Percentiles rank a stretch among this genome's conserved stretches.
These are phyloP conservation scores for Cheilosia variabilis DNA, from an alignment of 2,888 invertebrate genomes.

Conservation along the genomic window DNA sequence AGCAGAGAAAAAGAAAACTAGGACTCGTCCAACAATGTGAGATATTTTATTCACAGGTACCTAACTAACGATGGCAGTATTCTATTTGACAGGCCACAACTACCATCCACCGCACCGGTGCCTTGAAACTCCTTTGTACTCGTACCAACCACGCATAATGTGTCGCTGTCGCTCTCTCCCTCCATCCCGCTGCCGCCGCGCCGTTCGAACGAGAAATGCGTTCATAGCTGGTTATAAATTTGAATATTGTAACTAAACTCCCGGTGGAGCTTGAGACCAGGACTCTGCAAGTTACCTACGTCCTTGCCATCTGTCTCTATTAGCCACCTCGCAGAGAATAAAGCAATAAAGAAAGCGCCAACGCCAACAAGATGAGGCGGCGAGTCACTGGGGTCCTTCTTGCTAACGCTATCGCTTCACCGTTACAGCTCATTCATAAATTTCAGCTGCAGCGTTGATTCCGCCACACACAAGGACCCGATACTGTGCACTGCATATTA, in stretches of 20 bases:
- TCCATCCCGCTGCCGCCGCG: not conserved
- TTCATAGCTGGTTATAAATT: constrained; percentile 69
- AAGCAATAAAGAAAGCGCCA: constrained; percentile 53
- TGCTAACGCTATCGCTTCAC: constrained; percentile 14
- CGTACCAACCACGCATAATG: constrained; percentile 67
- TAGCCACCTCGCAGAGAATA: constrained; percentile 65
- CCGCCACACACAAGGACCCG: constrained; percentile 51
- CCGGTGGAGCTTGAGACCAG: constrained; percentile 28
- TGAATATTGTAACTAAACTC: constrained; percentile 69
- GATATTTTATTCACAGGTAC: constrained; percentile 73
- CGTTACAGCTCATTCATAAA: constrained; percentile 71
- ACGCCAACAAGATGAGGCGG: constrained; percentile 6
- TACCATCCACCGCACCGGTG: not conserved
- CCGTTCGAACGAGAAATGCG: constrained; percentile 52
- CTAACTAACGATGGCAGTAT: constrained; percentile 66
- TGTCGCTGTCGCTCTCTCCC: not conserved
- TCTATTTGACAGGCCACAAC: constrained; percentile 62
- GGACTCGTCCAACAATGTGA: constrained; percentile 52
- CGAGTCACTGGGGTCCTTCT: not conserved
- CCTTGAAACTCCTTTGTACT: constrained; percentile 48
- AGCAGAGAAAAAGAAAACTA: not conserved
- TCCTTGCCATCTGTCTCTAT: constrained; percentile 70
- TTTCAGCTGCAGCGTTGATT: constrained; percentile 72
- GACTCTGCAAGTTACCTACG: constrained; percentile 28
- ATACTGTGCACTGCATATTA: constrained; percentile 73